Evolutionary conservation across 2,888 invertebrate genomes (phyloP).

Genomic region (Agrotis exclamationis): DNA sequence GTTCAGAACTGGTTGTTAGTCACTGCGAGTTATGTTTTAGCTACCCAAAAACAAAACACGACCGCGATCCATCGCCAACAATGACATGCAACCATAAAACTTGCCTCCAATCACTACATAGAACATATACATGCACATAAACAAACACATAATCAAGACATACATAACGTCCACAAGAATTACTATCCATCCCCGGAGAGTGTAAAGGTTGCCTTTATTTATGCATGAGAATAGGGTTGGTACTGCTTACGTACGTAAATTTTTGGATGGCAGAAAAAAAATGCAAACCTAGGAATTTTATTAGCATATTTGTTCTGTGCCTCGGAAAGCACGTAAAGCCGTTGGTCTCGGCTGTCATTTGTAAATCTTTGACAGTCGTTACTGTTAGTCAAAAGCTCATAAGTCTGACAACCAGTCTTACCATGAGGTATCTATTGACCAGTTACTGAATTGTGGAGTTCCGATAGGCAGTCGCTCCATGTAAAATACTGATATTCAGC

Average conservation of each 20-base stretch:
- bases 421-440: no score
- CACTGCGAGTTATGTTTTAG: background rate
- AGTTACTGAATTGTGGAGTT: no score
- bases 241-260: background rate
- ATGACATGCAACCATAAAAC: conserved; percentile 32
- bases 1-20: no score
- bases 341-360: no score
- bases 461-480: no score
- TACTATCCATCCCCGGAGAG: conserved; percentile 65
- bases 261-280: background rate
- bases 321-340: no score
- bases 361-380: no score
- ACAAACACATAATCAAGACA: conserved; percentile 58
- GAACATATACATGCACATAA: conserved; percentile 48
- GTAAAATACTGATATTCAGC: no score
- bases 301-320: no score
- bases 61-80: background rate
- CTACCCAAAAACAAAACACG: background rate
- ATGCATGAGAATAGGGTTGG: conserved; percentile 59
- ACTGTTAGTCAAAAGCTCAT: no score
- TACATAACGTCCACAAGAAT: conserved; percentile 58
- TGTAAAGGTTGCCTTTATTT: conserved; percentile 64
- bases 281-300: no score
- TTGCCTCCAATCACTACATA: conserved; percentile 43
- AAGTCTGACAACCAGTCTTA: no score